A percentile compares a stretch with the other conserved stretches of the same genome.
Evolutionary conservation across 2,888 invertebrate genomes (phyloP).

Genomic region (Torymus auratus): DNA sequence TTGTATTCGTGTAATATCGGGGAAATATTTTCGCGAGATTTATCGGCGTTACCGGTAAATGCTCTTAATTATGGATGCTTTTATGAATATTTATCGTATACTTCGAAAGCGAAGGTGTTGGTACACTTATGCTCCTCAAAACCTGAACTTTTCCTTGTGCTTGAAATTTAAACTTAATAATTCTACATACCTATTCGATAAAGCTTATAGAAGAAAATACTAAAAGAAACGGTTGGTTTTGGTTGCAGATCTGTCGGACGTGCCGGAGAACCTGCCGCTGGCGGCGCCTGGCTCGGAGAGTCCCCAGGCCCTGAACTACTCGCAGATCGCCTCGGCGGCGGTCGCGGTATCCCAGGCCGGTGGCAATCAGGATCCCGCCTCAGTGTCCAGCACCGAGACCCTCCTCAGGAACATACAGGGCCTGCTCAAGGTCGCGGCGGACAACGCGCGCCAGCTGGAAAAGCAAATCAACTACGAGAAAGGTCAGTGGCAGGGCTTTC

Average conservation of each 20-base stretch:
- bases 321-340: conserved; percentile 83
- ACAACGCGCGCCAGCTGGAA: conserved; percentile 97
- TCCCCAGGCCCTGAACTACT: conserved; percentile 88
- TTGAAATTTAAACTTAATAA: too few species aligned
- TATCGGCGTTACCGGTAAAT: neutral
- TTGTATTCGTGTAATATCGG: neutral
- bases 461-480: conserved; percentile 97
- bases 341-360: conserved; percentile 63
- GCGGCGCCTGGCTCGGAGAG: conserved; percentile 79
- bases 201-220: neutral
- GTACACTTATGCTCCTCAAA: too few species aligned
- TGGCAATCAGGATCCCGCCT: conserved; percentile 77
- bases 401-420: conserved; percentile 96
- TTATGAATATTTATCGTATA: neutral
- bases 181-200: too few species aligned
- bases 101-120: neutral
- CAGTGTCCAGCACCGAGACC: conserved; percentile 92
- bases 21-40: too few species aligned
- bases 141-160: too few species aligned
- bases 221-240: neutral
- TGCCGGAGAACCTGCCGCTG: conserved; percentile 83
- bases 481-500: conserved; percentile 83
- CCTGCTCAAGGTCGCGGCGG: conserved; percentile 96
- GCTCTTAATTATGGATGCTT: neutral
- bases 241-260: conserved; percentile 86